Percentiles rank a stretch among this genome's conserved stretches.
Evolutionary conservation across 2,888 invertebrate species (phyloP).

Genomic region (Drosophila villosipedis): DNA sequence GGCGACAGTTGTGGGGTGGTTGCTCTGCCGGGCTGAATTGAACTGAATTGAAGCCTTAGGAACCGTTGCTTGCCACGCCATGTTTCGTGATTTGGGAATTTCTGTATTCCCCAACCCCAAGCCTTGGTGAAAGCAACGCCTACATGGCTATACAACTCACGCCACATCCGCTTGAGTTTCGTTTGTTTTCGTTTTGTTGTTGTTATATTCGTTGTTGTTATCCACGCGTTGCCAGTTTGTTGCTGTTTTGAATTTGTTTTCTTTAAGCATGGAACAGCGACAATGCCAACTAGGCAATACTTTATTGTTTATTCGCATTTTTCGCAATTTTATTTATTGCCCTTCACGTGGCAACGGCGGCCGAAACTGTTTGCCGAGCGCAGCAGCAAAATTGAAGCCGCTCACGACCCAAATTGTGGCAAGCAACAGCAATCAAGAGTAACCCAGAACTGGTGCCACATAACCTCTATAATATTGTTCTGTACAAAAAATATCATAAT

Average conservation of each 20-base stretch:
- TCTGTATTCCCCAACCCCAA: slow-evolving; percentile 15
- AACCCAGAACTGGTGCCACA: slow-evolving; percentile 23
- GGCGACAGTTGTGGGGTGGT: slow-evolving; percentile 25
- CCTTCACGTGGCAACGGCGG: slow-evolving; percentile 66
- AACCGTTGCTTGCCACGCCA: slow-evolving; percentile 78
- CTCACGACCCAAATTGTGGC: slow-evolving; percentile 55
- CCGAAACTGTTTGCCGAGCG: slow-evolving; percentile 47
- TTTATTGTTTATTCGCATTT: slow-evolving; percentile 79
- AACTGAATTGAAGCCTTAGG: slow-evolving; percentile 11
- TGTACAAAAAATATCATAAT: slow-evolving; percentile 70
- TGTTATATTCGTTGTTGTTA: slow-evolving; percentile 35
- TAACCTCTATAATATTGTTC: slow-evolving; percentile 21
- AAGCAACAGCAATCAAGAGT: slow-evolving; percentile 3
- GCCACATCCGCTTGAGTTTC: slow-evolving; percentile 64
- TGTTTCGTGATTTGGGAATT: slow-evolving; percentile 74
- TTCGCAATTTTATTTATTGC: slow-evolving; percentile 77
- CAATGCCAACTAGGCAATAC: slow-evolving; percentile 62
- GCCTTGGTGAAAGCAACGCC: slow-evolving; percentile 55
- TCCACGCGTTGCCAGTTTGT: slow-evolving; percentile 26
- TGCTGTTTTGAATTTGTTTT: slow-evolving; percentile 48
- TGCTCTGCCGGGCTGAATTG: background rate
- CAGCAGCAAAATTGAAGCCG: slow-evolving; percentile 68
- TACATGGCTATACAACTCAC: slow-evolving; percentile 69
- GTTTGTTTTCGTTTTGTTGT: slow-evolving; percentile 21
- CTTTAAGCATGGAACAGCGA: slow-evolving; percentile 24